Evolutionary conservation across 1,140 invertebrate genomes (phyloP).

Genomic region (Acromyrmex heyeri): DNA sequence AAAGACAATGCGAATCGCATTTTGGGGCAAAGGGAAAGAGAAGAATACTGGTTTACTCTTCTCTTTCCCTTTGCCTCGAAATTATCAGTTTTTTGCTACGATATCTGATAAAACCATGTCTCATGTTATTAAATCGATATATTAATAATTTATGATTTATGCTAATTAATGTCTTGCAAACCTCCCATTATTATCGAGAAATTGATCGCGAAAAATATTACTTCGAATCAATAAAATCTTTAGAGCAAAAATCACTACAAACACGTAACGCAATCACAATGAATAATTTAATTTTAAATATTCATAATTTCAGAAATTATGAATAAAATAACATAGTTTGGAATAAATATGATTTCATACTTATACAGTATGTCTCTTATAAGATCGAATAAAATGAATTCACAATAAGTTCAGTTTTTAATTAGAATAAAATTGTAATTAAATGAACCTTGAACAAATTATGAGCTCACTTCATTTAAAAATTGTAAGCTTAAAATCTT

Average conservation of each 20-base stretch:
- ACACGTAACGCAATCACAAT: neutral
- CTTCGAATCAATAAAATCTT: neutral
- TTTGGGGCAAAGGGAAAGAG: neutral
- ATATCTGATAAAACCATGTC: neutral
- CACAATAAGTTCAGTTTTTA: neutral
- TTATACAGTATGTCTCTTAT: neutral
- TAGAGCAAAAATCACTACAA: neutral
- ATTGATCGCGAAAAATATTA: neutral
- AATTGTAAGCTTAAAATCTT: neutral
- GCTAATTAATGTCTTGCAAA: neutral
- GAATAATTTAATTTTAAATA: neutral
- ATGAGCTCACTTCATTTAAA: neutral
- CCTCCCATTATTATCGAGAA: neutral
- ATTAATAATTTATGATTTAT: neutral
- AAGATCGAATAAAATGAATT: neutral
- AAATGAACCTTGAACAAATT: constrained; percentile 1
- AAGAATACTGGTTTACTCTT: neutral
- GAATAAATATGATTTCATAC: constrained; percentile 6
- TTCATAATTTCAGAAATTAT: neutral
- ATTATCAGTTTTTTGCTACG: neutral
- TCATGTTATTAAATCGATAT: neutral
- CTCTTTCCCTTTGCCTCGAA: no score
- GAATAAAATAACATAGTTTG: neutral
- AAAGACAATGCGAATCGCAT: neutral
- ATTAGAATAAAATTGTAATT: neutral